A percentile compares a stretch with the other conserved stretches of the same genome.
phyloP scores from a whole-genome alignment of 2,888 invertebrate species.

The Scrobipalpa atriplicella region DNA sequence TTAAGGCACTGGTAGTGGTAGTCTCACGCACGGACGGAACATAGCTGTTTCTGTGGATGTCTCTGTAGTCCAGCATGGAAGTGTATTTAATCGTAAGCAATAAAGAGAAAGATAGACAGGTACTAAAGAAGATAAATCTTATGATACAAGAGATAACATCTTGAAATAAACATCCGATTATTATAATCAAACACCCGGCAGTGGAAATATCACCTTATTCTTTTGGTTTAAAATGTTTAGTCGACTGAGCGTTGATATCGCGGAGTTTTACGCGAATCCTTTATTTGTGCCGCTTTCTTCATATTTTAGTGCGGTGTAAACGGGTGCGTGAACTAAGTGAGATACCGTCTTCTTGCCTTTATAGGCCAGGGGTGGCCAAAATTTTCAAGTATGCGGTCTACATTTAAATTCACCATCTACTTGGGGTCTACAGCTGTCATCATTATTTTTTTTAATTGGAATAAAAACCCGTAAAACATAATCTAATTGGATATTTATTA shows the following conservation, averaged over 20 bases:
- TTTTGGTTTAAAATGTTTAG: conserved; percentile 50
- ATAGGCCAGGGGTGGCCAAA: too few species aligned
- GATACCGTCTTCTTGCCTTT: conserved; percentile 47
- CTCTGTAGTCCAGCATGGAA: too few species aligned
- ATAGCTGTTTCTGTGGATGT: too few species aligned
- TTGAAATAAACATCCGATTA: conserved; percentile 7
- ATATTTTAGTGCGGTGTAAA: conserved; percentile 54
- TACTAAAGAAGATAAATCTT: not conserved
- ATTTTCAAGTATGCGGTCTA: too few species aligned
- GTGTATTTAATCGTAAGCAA: not conserved
- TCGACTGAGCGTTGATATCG: conserved; percentile 50
- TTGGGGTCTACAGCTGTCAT: too few species aligned
- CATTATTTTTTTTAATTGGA: too few species aligned
- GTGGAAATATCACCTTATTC: conserved; percentile 49
- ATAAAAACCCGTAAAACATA: too few species aligned
- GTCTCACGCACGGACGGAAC: too few species aligned
- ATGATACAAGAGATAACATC: not conserved
- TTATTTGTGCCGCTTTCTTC: conserved; percentile 53
- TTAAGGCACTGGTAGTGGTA: too few species aligned
- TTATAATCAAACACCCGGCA: not conserved
- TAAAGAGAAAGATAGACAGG: not conserved
- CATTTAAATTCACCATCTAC: too few species aligned
- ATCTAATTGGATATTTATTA: too few species aligned
- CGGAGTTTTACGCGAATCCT: conserved; percentile 51
- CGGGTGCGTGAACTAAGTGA: conserved; percentile 53